Percentiles rank a stretch among this genome's conserved stretches.
phyloP scores from a whole-genome alignment of 2,113 vertebrate species.

The Melanerpes formicivorus region DNA sequence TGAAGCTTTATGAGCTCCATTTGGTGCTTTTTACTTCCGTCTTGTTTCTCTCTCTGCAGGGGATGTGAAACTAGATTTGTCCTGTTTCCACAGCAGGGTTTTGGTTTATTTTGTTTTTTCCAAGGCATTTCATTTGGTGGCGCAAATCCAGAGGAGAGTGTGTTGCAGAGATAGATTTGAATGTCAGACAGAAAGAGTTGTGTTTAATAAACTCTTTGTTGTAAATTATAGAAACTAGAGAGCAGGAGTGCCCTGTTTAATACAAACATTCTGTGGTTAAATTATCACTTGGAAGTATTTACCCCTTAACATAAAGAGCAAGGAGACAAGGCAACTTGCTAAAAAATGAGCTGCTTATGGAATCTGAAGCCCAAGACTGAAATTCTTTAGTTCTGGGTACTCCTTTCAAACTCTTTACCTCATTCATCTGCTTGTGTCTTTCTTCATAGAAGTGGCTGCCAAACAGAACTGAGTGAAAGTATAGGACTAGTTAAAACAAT shows the following conservation, averaged over 20 bases:
- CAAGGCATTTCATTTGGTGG: constrained; percentile 73
- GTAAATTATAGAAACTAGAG: constrained; percentile 58
- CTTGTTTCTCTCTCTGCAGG: constrained; percentile 71
- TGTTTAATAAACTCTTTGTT: constrained; percentile 72
- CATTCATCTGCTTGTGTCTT: neutral
- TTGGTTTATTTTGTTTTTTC: constrained; percentile 78
- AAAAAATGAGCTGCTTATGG: neutral
- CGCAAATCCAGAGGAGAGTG: constrained; percentile 69
- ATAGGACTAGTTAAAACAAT: neutral
- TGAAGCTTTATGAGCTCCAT: constrained; percentile 55
- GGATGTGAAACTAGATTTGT: constrained; percentile 73
- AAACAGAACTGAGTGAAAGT: neutral
- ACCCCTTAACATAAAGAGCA: neutral
- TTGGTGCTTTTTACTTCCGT: constrained; percentile 71
- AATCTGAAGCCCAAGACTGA: neutral
- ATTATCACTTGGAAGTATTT: constrained; percentile 21
- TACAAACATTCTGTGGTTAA: constrained; percentile 42
- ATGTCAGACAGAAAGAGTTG: constrained; percentile 69
- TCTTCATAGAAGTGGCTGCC: neutral
- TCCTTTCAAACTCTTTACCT: neutral
- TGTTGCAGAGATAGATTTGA: constrained; percentile 72
- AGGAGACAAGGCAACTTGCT: neutral
- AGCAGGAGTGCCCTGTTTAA: constrained; percentile 43
- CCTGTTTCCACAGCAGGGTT: constrained; percentile 74
- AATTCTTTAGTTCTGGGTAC: neutral